phyloP scores from a whole-genome alignment of 2,797 vertebrate genomes.

The Labroides dimidiatus region DNA sequence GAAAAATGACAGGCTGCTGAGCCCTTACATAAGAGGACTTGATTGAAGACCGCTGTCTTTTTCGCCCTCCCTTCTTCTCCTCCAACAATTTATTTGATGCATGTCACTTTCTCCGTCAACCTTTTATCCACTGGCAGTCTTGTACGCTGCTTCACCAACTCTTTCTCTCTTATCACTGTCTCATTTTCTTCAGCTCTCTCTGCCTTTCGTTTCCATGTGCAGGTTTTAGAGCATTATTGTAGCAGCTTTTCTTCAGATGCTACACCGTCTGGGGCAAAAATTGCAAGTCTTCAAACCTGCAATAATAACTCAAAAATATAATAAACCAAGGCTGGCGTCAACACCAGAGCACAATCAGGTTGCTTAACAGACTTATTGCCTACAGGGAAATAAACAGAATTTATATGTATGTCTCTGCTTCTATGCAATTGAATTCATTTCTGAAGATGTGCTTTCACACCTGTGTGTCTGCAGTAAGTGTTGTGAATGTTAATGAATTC shows the following conservation, averaged over 20 bases:
- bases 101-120: constrained; percentile 25
- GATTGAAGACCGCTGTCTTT: constrained; percentile 36
- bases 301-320: background rate
- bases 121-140: background rate
- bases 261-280: background rate
- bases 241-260: background rate
- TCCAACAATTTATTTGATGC: constrained; percentile 21
- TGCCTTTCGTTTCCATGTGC: background rate
- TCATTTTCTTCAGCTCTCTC: too few species aligned
- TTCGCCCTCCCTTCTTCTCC: constrained; percentile 3
- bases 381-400: background rate
- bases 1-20: constrained; percentile 37
- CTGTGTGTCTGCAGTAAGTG: background rate
- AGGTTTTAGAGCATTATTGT: constrained; percentile 7
- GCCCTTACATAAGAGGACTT: constrained; percentile 51
- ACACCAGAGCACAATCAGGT: background rate
- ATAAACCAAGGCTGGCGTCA: too few species aligned
- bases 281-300: background rate
- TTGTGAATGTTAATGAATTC: background rate
- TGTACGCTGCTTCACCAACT: background rate
- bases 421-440: background rate
- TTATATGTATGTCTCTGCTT: background rate
- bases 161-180: constrained; percentile 7
- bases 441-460: background rate
- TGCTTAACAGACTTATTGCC: background rate